Conservation (phyloP, 2,888 invertebrate species). For the Cryptocheilus praepositus region DNA sequence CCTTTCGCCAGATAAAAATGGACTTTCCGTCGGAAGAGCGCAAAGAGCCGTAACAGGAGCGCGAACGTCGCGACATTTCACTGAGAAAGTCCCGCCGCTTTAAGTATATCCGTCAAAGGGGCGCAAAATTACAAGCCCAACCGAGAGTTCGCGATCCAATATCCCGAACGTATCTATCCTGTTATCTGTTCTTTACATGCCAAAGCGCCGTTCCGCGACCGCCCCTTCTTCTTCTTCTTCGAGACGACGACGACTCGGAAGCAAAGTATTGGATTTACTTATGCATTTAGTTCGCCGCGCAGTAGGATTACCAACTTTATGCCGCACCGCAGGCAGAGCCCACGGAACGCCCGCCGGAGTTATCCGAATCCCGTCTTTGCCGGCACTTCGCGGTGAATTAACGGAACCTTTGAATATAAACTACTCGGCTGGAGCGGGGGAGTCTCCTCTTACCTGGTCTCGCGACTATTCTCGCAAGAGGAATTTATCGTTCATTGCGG, state of each 20-base stretch:
- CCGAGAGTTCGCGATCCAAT: too few species aligned
- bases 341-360: slow-evolving; percentile 26
- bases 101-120: too few species aligned
- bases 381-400: slow-evolving; percentile 48
- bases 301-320: slow-evolving; percentile 49
- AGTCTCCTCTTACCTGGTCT: slow-evolving; percentile 10
- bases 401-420: slow-evolving; percentile 47
- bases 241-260: slow-evolving; percentile 17
- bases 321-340: slow-evolving; percentile 29
- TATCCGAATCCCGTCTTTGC: slow-evolving; percentile 40
- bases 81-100: too few species aligned
- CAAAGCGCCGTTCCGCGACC: slow-evolving; percentile 1
- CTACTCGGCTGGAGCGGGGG: slow-evolving; percentile 24
- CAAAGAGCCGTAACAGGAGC: too few species aligned
- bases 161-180: too few species aligned
- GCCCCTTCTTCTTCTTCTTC: slow-evolving; percentile 21
- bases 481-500: slow-evolving; percentile 10
- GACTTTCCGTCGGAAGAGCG: too few species aligned
- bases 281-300: slow-evolving; percentile 54
- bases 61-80: too few species aligned
- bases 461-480: slow-evolving; percentile 6
- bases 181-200: too few species aligned
- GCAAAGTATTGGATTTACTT: slow-evolving; percentile 58
- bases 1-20: too few species aligned
- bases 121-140: too few species aligned